Base-by-base conservation (phyloP, 2,888 invertebrate species). In the Eupelmus urozonus region DNA sequence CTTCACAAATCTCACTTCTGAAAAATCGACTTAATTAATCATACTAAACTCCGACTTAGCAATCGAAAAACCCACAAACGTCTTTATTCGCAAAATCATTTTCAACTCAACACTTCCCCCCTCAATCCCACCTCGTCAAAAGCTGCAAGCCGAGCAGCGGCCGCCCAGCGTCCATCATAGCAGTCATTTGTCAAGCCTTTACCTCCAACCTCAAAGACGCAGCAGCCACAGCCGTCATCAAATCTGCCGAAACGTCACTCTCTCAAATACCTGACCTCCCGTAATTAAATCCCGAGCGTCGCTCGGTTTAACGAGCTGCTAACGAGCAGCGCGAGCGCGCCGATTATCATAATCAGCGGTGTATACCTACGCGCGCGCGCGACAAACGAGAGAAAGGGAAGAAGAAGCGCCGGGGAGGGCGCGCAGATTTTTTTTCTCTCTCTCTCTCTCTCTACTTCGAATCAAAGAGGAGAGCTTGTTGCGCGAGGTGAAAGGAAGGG, bases 241-340 rank as follows among this genome's bases (percentile, higher is more conserved):
- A 11, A 62, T 62, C 25, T 25, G 51, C n/a, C 71, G 20, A 42
- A 71, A 51, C 40, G 23, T 62, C 59, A 51, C 45, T 59, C 20
- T 45, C 59, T 7, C 45, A n/a, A 29, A 45, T 45, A 13, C 27
- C 62, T 18, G 59, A 7, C 45, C 3, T 49, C 34, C 16, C 51
- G 40, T 69, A 70, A 67, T 75, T 75, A 75, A 67, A 63, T 81
- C 76, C 76, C 70, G 11, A 2, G 13, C 45, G 63, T 63, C 73
- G 70, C 66, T 72, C 76, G 79, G 70, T 80, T 81, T 85, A 85
- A 85, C 84, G 84, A 85, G 84, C 82, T 78, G 83, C 82, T 85
- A 85, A 85, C 84, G 84, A 85, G 82, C 82, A 78, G 57, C 66
- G 60, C 70, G 49, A 16, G n/a, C 51, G 18, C 16, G 13, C 13